Conservation (phyloP, 1,140 invertebrate genomes). For the Dryas iulia region DNA sequence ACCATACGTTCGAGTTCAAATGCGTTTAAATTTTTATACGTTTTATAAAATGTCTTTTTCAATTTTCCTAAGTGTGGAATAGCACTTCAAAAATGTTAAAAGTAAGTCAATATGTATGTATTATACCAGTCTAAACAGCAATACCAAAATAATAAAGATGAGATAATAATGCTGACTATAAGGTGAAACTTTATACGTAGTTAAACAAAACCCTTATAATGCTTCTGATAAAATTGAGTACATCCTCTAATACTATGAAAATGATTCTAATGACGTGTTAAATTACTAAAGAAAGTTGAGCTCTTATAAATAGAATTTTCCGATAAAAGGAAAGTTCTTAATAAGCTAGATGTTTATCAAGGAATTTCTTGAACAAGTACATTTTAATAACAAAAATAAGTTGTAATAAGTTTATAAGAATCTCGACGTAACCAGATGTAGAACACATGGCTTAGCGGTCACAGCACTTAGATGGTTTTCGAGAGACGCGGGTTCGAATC, state of each 20-base stretch:
- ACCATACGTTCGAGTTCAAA: too few species aligned
- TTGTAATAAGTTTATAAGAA: too few species aligned
- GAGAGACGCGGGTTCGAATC: too few species aligned
- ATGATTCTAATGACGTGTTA: not conserved
- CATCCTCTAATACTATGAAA: not conserved
- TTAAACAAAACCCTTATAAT: not conserved
- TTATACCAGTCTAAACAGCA: not conserved
- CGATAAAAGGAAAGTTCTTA: conserved; percentile 1
- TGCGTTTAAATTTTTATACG: too few species aligned
- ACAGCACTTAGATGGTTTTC: too few species aligned
- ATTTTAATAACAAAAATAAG: too few species aligned
- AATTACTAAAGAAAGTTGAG: not conserved
- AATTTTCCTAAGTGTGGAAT: too few species aligned
- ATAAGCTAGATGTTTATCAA: conserved; percentile 13
- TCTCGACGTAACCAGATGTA: too few species aligned
- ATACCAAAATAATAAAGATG: not conserved
- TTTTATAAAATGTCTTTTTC: too few species aligned
- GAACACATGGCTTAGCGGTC: too few species aligned
- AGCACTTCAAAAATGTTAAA: too few species aligned
- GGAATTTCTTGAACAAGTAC: not conserved
- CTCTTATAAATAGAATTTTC: not conserved
- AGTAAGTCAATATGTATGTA: too few species aligned
- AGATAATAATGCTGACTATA: not conserved
- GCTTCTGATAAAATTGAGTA: not conserved
- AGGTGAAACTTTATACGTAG: not conserved